Conservation (phyloP, 2,797 vertebrate genomes). For the Schizopygopsis pylzovi region DNA sequence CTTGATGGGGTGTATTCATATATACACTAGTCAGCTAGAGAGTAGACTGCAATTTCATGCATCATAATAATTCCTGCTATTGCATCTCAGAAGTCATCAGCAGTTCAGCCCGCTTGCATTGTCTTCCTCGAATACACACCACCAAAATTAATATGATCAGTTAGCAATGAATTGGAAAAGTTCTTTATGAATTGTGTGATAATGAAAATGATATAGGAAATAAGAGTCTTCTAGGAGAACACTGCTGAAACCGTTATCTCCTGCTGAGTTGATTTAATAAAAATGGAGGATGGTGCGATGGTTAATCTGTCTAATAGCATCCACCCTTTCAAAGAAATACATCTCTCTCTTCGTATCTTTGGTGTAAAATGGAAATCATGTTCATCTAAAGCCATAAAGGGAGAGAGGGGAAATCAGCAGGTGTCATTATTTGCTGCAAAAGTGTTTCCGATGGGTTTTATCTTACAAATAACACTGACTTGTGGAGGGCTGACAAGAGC, state of each 20-base stretch:
- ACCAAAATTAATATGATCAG: conserved; percentile 51
- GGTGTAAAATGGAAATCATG: conserved; percentile 19
- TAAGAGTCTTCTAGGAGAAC: conserved; percentile 9
- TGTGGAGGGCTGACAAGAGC: conserved; percentile 18
- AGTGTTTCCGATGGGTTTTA: conserved; percentile 26
- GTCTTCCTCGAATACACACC: conserved; percentile 39
- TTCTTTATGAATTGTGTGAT: conserved; percentile 42
- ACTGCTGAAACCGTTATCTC: conserved; percentile 37
- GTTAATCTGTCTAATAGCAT: conserved; percentile 37
- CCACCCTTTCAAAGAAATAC: conserved; percentile 5
- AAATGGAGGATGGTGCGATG: conserved; percentile 37
- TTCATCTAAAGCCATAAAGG: conserved; percentile 27
- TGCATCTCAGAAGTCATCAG: conserved; percentile 38
- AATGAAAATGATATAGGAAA: conserved; percentile 45
- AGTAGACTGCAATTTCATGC: conserved; percentile 18
- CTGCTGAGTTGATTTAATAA: conserved; percentile 55
- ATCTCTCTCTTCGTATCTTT: conserved; percentile 19
- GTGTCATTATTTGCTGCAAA: conserved; percentile 27
- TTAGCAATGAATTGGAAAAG: conserved; percentile 31
- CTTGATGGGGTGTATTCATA: background rate
- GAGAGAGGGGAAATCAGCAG: conserved; percentile 9
- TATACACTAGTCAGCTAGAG: background rate
- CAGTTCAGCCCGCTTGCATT: conserved; percentile 31
- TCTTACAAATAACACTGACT: conserved; percentile 20
- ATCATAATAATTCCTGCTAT: conserved; percentile 10